These are phyloP conservation scores for Crocodylus rhombifer DNA, from an alignment of 2,797 vertebrate genomes.

Conservation along the genomic window DNA sequence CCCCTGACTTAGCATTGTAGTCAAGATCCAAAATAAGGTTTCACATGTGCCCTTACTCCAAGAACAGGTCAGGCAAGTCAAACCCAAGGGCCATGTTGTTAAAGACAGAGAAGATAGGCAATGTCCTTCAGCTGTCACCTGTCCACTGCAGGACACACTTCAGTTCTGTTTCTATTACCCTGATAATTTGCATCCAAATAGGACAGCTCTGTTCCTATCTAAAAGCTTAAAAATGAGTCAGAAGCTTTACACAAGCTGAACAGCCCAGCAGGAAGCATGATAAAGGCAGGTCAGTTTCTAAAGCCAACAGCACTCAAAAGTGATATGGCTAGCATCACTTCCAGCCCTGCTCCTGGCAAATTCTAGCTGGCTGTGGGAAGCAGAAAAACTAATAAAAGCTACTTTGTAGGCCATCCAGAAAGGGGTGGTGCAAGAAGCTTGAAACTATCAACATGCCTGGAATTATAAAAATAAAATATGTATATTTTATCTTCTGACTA, in stretches of 20 bases:
- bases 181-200: too few species aligned
- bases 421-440: not conserved
- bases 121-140: constrained; percentile 18
- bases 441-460: accelerated
- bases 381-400: not conserved
- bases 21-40: not conserved
- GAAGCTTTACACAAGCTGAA: not conserved
- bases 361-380: not conserved
- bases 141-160: not conserved
- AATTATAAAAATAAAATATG: not conserved
- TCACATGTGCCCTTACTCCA: not conserved
- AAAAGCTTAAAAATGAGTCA: too few species aligned
- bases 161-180: too few species aligned
- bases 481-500: too few species aligned
- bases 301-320: too few species aligned
- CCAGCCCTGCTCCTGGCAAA: not conserved
- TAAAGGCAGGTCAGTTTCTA: too few species aligned
- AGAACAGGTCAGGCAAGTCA: constrained; percentile 46
- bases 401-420: not conserved
- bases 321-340: too few species aligned
- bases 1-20: not conserved
- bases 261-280: not conserved
- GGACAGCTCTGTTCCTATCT: too few species aligned
- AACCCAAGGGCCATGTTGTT: not conserved
- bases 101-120: constrained; percentile 38